Conservation (phyloP, 1,140 invertebrate genomes). For the Drosophila triauraria region DNA sequence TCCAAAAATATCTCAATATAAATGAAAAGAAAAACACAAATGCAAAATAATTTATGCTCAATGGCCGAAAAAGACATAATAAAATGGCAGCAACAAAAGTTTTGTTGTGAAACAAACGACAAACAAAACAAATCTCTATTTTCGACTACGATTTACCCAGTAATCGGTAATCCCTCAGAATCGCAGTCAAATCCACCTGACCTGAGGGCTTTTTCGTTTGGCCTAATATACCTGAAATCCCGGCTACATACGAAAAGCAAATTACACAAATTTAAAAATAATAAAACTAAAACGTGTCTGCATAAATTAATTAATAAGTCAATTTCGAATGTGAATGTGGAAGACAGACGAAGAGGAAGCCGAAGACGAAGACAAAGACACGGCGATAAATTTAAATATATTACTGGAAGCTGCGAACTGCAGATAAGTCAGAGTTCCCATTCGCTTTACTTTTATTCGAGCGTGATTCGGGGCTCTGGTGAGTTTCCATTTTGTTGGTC, state of each 20-base stretch:
- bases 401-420: conserved; percentile 42
- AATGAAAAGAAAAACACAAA: conserved; percentile 61
- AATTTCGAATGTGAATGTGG: conserved; percentile 63
- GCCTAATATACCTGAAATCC: conserved; percentile 18
- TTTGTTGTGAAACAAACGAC: conserved; percentile 45
- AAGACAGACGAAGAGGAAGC: conserved; percentile 26
- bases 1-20: conserved; percentile 57
- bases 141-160: conserved; percentile 33
- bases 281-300: conserved; percentile 85
- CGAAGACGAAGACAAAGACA: conserved; percentile 19
- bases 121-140: conserved; percentile 45
- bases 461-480: not conserved
- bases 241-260: conserved; percentile 46
- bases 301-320: conserved; percentile 85
- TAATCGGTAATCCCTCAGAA: conserved; percentile 22
- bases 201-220: too few species aligned
- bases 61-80: conserved; percentile 57
- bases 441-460: conserved; percentile 16
- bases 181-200: conserved; percentile 15
- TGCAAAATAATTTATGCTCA: conserved; percentile 77
- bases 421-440: conserved; percentile 38
- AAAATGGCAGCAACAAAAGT: conserved; percentile 48
- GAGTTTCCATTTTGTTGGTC: not conserved
- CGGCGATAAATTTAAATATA: conserved; percentile 53
- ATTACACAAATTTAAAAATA: conserved; percentile 83